Evolutionary conservation across 2,797 vertebrate species (phyloP), one percentile per base, ranked within the genome.

Genomic region (Danio jaintianensis): DNA sequence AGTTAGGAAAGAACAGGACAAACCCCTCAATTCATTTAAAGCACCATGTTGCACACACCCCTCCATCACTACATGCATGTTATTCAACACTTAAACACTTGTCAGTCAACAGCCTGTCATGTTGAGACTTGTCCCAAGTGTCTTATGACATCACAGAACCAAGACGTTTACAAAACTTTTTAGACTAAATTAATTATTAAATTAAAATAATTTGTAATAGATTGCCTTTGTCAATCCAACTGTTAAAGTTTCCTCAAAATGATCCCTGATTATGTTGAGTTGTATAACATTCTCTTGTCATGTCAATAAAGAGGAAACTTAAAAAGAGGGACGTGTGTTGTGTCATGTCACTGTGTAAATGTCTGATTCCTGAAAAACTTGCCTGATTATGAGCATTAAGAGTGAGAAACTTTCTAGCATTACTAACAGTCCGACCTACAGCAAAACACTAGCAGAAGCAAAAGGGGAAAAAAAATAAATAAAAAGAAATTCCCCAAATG

Each of bases 381-480:
- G 82, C 73, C 20, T 16, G 81, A 82, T 85, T 66, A 67, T 12
- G 40, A 59, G 69, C 22, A 56, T 38, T 48, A 59, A n/a, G n/a
- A 16, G 52, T 58, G 18, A 48, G 61, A 58, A 66, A 73, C 36
- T 20, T 55, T 62, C 42, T 8, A 64, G 38, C 56, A 36, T 42
- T 42, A 72, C 55, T 58, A 72, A 22, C 68, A 77, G 56, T 15
- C 47, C 52, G 77, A 47, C 69, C 53, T 13, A 40, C 50, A 15
- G 48, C 6, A 59, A n/a, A 59, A 75, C 63, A 74, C 29, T 29
- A 29, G 3, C n/a, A 29, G 29, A 29, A 29, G n/a, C n/a, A n/a
- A n/a, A n/a, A n/a, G n/a, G n/a, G n/a, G n/a, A 29, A 29, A 29
- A 29, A 1, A 1, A n/a, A n/a, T 3, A 29, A 3, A 29, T n/a